These are phyloP conservation scores for Megatriorchis doriae DNA, from an alignment of 2,113 vertebrate species.

Conservation along the genomic window DNA sequence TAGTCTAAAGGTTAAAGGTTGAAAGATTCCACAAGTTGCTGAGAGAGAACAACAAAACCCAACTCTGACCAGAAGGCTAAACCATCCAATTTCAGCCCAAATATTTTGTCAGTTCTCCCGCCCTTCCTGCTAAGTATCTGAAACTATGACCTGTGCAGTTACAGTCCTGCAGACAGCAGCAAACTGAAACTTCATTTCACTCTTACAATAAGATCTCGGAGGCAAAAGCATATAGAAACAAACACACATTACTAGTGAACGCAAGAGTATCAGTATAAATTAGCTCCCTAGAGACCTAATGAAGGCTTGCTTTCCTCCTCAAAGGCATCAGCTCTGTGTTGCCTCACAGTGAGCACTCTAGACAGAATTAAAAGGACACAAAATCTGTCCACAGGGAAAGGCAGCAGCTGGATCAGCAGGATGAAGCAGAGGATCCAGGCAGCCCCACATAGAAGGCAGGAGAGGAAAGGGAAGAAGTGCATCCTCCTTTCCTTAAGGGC, in stretches of 20 bases:
- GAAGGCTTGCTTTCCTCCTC: background rate
- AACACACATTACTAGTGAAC: background rate
- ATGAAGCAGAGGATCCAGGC: background rate
- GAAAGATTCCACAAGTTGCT: background rate
- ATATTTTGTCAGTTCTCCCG: background rate
- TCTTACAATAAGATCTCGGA: background rate
- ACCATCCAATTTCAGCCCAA: background rate
- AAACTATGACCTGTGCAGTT: background rate
- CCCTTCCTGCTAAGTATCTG: background rate
- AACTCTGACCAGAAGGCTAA: background rate
- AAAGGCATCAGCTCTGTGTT: background rate
- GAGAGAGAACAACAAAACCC: background rate
- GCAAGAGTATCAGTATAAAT: background rate
- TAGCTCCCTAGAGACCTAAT: background rate
- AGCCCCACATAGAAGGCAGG: accelerated
- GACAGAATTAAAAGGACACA: background rate
- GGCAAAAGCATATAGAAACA: background rate
- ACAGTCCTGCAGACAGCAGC: background rate
- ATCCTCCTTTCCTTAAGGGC: background rate
- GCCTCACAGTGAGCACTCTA: background rate
- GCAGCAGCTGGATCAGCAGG: background rate
- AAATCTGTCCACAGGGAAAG: background rate
- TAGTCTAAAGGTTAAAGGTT: background rate
- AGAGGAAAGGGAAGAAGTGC: background rate
- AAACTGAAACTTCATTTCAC: background rate